Evolutionary conservation across 2,797 vertebrate species (phyloP), one percentile per base, ranked within the genome.

Genomic region (Otus scops): DNA sequence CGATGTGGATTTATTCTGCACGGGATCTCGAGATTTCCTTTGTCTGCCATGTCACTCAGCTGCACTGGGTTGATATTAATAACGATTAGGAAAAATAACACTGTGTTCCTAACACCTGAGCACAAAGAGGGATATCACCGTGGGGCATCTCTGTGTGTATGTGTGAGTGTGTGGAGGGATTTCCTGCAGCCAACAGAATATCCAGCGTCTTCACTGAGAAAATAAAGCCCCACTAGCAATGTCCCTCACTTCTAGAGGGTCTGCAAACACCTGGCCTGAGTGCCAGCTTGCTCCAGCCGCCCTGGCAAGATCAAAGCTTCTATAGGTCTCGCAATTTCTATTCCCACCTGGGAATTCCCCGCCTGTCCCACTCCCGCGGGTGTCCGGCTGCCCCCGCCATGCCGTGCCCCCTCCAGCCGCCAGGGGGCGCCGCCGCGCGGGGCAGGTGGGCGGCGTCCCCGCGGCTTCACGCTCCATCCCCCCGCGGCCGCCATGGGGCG

Each of bases 41-140:
- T 34, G 16, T 79, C 70, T 76, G 39, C 23, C 27, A 24, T 5
- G 57, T 80, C 92, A 80, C 51, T 43, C 22, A 91, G 65, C 26
- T 86, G 53, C 88, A 95, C 74, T 94, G 86, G 88, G 92, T 69
- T 92, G 57, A 61, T 94, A 76, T 86, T 89, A 78, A 67, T 27
- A 57, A 75, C 30, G 38, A 89, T 80, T 68, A 85, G 32, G 82
- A 86, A 93, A 69, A 89, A 23, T 45, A 92, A 79, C 48, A 67
- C 23, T 5, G 3, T 11, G 36, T 48, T 71, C 39, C 39, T 32
- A 48, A 6, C 56, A 85, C 36, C 63, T 67, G 68, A 41, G 57
- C 54, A 59, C 22, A 4, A 45, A 43, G 65, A 17, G 53, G 27
- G 7, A 7, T 3, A 18, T 27, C 21, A 20, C 38, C 8, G 1